Evolutionary conservation across 2,888 invertebrate genomes (phyloP).

Genomic region (Hymenopus coronatus): DNA sequence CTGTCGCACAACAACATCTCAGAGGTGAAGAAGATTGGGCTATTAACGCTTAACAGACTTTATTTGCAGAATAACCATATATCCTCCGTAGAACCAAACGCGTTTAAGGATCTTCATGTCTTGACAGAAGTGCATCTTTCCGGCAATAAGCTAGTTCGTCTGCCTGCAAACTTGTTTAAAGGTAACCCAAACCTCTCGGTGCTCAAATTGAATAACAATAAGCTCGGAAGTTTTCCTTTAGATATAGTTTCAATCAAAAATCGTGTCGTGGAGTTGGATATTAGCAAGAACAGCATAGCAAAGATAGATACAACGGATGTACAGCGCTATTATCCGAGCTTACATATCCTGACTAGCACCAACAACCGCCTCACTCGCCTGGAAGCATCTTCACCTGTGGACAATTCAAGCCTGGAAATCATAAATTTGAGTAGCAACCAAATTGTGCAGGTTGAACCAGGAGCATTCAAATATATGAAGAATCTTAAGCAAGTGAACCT

Average conservation of each 20-base stretch:
- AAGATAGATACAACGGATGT: not conserved
- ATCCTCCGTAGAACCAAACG: not conserved
- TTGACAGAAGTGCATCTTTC: not conserved
- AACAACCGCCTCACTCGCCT: not conserved
- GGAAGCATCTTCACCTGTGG: not conserved
- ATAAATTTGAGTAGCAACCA: not conserved
- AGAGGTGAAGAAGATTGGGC: not conserved
- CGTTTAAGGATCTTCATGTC: not conserved
- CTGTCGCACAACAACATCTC: not conserved
- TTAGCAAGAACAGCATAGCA: not conserved
- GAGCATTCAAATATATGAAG: not conserved
- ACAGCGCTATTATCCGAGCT: not conserved
- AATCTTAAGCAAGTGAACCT: not conserved
- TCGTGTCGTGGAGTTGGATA: not conserved
- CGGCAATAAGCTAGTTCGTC: not conserved
- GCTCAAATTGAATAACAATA: not conserved
- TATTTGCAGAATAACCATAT: not conserved
- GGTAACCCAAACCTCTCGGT: not conserved
- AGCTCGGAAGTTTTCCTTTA: not conserved
- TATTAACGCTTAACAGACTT: not conserved
- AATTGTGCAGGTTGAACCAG: not conserved
- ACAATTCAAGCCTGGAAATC: not conserved
- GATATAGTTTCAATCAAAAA: not conserved
- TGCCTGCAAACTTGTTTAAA: not conserved
- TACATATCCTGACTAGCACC: not conserved